phyloP scores from a whole-genome alignment of 2,113 vertebrate species.

The Vimba vimba region DNA sequence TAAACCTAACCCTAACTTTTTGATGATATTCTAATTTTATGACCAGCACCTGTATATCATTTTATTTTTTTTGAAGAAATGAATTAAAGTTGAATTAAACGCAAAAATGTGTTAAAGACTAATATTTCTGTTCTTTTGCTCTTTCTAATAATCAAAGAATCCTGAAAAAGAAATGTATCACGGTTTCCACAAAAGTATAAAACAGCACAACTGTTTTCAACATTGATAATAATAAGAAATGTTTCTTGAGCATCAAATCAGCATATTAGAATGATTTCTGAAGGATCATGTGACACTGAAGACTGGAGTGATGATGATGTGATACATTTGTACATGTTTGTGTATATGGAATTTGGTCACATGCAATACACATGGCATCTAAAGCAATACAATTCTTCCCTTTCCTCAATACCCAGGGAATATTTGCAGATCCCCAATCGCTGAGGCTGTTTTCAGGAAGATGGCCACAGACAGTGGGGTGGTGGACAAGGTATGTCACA shows the following conservation, averaged over 20 bases:
- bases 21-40: too few species aligned
- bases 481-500: constrained; percentile 80
- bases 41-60: too few species aligned
- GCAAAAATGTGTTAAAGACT: not conserved
- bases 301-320: too few species aligned
- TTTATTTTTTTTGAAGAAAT: not conserved
- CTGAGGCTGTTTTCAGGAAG: constrained; percentile 94
- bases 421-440: constrained; percentile 96
- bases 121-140: not conserved
- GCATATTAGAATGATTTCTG: too few species aligned
- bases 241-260: not conserved
- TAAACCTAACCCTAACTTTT: too few species aligned
- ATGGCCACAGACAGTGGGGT: constrained; percentile 84
- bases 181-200: not conserved
- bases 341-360: not conserved
- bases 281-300: too few species aligned
- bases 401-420: constrained; percentile 77
- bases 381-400: not conserved
- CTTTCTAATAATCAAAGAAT: too few species aligned
- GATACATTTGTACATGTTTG: too few species aligned
- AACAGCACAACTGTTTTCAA: not conserved
- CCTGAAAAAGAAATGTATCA: not conserved
- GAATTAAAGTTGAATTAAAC: too few species aligned
- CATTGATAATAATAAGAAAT: not conserved
- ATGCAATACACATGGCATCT: not conserved